Percentiles rank a stretch among this genome's conserved stretches.
phyloP scores from a whole-genome alignment of 2,113 vertebrate genomes.

The Peromyscus leucopus region DNA sequence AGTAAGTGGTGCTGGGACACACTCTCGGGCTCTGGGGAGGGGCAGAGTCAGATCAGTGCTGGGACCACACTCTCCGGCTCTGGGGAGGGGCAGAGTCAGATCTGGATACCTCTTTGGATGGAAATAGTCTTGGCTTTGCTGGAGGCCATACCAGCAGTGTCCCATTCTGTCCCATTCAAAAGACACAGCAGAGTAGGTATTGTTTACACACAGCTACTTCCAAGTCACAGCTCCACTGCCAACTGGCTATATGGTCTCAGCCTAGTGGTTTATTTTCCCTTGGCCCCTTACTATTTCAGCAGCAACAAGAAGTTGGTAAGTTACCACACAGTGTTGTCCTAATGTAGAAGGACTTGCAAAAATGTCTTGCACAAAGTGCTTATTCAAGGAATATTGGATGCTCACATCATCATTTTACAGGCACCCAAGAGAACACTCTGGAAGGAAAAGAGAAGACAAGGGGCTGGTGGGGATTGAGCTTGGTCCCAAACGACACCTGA shows the following conservation, averaged over 20 bases:
- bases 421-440: neutral
- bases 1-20: constrained; percentile 85
- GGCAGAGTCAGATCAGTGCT: neutral
- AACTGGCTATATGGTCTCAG: neutral
- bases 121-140: neutral
- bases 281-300: neutral
- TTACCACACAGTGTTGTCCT: neutral
- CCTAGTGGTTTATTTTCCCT: neutral
- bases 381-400: neutral
- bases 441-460: neutral
- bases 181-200: neutral
- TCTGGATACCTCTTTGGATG: neutral
- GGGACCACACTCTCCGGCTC: fast-evolving
- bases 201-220: neutral
- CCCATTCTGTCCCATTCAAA: neutral
- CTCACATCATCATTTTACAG: neutral
- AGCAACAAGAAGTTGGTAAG: neutral
- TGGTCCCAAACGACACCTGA: neutral
- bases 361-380: neutral
- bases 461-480: neutral
- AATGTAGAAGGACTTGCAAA: neutral
- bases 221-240: neutral
- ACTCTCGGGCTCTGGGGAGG: fast-evolving
- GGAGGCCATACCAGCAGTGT: neutral
- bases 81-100: neutral